Conservation (phyloP, 2,797 vertebrate species). For the Mormyrus hasselquistii region DNA sequence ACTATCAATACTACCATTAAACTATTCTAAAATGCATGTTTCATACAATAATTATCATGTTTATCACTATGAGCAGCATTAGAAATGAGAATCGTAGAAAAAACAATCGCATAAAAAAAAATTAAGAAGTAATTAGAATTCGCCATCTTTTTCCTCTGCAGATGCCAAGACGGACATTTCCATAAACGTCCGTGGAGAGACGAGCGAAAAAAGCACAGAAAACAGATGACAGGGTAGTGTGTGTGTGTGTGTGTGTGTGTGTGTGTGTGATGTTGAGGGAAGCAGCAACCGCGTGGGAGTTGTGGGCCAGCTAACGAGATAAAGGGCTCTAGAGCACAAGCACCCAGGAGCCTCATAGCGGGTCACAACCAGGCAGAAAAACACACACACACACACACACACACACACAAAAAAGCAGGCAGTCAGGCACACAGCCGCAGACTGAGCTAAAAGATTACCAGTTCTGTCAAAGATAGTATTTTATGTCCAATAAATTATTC, state of each 20-base stretch:
- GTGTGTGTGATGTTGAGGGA: background rate
- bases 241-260: background rate
- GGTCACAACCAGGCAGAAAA: background rate
- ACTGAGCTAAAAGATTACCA: constrained; percentile 7
- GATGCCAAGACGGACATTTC: background rate
- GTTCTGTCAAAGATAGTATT: constrained; percentile 13
- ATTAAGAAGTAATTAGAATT: background rate
- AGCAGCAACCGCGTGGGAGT: background rate
- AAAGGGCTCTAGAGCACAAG: background rate
- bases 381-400: background rate
- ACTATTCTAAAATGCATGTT: background rate
- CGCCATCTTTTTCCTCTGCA: background rate
- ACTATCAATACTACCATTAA: background rate
- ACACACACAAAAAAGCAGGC: background rate
- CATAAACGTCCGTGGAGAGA: background rate
- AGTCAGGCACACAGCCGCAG: background rate
- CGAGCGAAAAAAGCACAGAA: background rate
- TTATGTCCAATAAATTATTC: constrained; percentile 18
- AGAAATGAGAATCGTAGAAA: background rate
- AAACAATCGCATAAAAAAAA: background rate
- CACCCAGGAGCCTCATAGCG: background rate
- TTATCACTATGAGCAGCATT: background rate
- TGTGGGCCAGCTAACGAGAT: background rate
- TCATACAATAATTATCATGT: background rate
- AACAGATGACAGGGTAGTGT: background rate